A percentile compares a stretch with the other conserved stretches of the same genome.
phyloP scores from a whole-genome alignment of 1,140 invertebrate species.

The Cotesia glomerata region DNA sequence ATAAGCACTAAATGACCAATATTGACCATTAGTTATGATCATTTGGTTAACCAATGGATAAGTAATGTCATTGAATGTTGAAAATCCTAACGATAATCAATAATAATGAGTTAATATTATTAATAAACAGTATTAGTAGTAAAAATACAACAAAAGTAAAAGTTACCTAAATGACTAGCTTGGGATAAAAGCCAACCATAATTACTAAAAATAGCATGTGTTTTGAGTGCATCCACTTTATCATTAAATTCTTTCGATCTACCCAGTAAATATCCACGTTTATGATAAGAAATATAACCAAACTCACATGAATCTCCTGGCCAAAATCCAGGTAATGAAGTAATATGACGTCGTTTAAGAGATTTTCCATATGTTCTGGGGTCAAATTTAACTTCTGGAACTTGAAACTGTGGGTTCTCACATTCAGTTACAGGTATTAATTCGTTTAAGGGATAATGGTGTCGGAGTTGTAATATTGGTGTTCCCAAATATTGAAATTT shows the following conservation, averaged over 20 bases:
- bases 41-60: conserved; percentile 88
- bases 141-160: conserved; percentile 20
- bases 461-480: conserved; percentile 72
- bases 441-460: conserved; percentile 68
- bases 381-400: conserved; percentile 66
- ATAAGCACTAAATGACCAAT: conserved; percentile 84
- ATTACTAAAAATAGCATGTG: conserved; percentile 76
- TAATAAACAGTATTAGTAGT: neutral
- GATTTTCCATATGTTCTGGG: conserved; percentile 67
- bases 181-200: conserved; percentile 82
- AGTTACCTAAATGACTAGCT: conserved; percentile 79
- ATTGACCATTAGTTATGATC: conserved; percentile 82
- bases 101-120: conserved; percentile 11
- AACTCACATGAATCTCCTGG: conserved; percentile 77
- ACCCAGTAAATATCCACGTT: conserved; percentile 64
- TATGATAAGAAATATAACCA: conserved; percentile 77
- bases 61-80: conserved; percentile 82
- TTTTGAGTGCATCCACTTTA: conserved; percentile 71
- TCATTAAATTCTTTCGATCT: conserved; percentile 58
- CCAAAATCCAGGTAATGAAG: conserved; percentile 83
- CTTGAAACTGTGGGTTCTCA: conserved; percentile 63
- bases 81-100: conserved; percentile 74
- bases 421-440: conserved; percentile 67
- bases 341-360: conserved; percentile 66
- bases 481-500: conserved; percentile 72